Evolutionary conservation across 2,888 invertebrate species (phyloP).

Genomic region (Drosophila subsilvestris): DNA sequence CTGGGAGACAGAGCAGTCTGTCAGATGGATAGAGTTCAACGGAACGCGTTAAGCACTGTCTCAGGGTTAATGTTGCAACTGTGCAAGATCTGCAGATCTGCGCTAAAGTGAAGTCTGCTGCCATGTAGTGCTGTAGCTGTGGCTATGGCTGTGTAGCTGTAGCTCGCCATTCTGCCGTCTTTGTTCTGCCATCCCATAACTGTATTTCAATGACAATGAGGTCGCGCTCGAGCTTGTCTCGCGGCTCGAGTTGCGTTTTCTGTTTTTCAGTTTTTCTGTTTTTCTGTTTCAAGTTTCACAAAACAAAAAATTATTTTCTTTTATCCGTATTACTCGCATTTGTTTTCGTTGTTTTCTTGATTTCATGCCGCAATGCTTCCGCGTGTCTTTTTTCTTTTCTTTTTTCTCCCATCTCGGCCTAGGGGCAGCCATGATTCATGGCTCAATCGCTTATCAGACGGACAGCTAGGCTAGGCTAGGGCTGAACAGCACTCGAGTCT

Average conservation of each 20-base stretch:
- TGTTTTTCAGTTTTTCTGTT: conserved; percentile 37
- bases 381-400: conserved; percentile 28
- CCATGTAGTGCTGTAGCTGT: neutral
- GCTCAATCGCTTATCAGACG: too few relatives aligned
- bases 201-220: conserved; percentile 77
- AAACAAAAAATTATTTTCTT: conserved; percentile 39
- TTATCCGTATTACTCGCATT: conserved; percentile 31
- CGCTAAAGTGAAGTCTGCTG: neutral
- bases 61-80: neutral
- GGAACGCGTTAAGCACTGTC: neutral
- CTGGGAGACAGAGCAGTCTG: neutral
- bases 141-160: neutral
- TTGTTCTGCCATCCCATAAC: conserved; percentile 53
- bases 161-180: conserved; percentile 36
- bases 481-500: conserved; percentile 7
- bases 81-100: neutral
- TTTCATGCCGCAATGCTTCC: conserved; percentile 39
- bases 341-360: conserved; percentile 23
- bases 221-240: conserved; percentile 51
- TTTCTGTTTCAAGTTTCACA: conserved; percentile 37
- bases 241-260: conserved; percentile 34
- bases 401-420: neutral
- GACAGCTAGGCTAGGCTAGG: too few relatives aligned
- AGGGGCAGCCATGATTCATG: conserved; percentile 9
- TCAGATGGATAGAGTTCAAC: neutral